Base-by-base conservation (phyloP, 1,140 invertebrate genomes). In the Yoshiicerus persimilis region DNA sequence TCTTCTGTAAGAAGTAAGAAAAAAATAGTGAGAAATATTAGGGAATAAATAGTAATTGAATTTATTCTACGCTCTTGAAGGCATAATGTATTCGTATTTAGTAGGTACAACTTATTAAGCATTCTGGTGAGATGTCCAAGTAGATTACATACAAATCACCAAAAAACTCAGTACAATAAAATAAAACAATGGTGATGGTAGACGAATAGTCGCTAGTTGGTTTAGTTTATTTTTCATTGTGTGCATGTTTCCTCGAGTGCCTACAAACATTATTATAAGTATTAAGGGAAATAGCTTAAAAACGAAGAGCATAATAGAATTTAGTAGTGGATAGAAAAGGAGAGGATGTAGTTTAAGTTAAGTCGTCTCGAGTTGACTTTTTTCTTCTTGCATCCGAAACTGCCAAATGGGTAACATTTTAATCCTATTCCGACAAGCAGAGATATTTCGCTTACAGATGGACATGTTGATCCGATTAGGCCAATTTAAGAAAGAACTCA, bases 401-500 rank as follows among this genome's bases (percentile, higher is more conserved):
- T 88, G 87, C 87, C 87, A 88, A 88, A 88, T 84, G 87, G 87
- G 87, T 87, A 87, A 87, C 87, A 87, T 87, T 88, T 85, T 88
- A 88, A 88, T 88, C 87, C 87, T 88, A 88, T 88, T 88, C 80
- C 87, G 77, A 84, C 87, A 88, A 88, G 56, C 80, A 89, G 85
- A 89, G 88, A 89, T 89, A 89, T 89, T 87, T 85, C 86, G 80
- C 77, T 89, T 87, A 89, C 77, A 70, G 38, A 85, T 87, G 86
- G 88, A 89, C 88, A 89, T 89, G 86, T 87, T 89, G 84, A 89
- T 89, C 88, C 86, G 88, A 89, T 89, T 89, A 89, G 80, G 34
- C 88, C 88, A 89, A 89, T 89, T 89, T 89, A 89, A 89, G 88
- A 89, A 89, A 89, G 88, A 89, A 87, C 83, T 86, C 39, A 70